Conservation (phyloP, 2,888 invertebrate genomes). For the Lasioglossum malachurum region DNA sequence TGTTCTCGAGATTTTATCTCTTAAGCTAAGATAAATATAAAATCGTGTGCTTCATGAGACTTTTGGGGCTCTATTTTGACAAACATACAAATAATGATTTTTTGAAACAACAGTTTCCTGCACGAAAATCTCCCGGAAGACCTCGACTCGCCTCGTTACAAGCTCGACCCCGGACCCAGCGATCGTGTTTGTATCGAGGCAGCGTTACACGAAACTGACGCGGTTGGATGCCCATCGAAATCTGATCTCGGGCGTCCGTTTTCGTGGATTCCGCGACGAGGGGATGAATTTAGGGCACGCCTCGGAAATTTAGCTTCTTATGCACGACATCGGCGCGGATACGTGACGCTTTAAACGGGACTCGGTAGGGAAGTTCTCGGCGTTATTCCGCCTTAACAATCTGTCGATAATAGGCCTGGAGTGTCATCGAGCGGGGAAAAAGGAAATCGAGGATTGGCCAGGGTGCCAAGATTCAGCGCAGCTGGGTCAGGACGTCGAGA, state of each 20-base stretch:
- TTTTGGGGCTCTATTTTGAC: too few species aligned
- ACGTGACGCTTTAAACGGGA: slow-evolving; percentile 55
- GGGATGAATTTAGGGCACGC: slow-evolving; percentile 45
- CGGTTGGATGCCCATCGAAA: not conserved
- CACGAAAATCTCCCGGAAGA: too few species aligned
- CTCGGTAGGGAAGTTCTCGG: slow-evolving; percentile 2
- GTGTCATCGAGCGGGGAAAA: slow-evolving; percentile 55
- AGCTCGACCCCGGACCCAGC: not conserved
- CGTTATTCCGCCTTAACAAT: slow-evolving; percentile 62
- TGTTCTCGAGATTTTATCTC: too few species aligned
- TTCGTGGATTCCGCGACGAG: not conserved
- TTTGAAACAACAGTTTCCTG: too few species aligned
- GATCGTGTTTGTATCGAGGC: not conserved
- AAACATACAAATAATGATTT: too few species aligned
- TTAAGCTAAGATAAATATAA: too few species aligned
- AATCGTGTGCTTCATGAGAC: too few species aligned
- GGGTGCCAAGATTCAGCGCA: slow-evolving; percentile 73
- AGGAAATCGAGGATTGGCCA: slow-evolving; percentile 72
- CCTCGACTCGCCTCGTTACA: too few species aligned
- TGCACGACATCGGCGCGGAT: slow-evolving; percentile 43
- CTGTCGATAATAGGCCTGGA: slow-evolving; percentile 64
- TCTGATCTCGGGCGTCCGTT: not conserved
- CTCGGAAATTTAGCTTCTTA: slow-evolving; percentile 52
- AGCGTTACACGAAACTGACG: not conserved
- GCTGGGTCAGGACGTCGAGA: slow-evolving; percentile 67